Percentiles rank a stretch among this genome's conserved stretches.
These are phyloP conservation scores for Macrobrachium nipponense DNA, from an alignment of 1,140 invertebrate genomes.

Conservation along the genomic window DNA sequence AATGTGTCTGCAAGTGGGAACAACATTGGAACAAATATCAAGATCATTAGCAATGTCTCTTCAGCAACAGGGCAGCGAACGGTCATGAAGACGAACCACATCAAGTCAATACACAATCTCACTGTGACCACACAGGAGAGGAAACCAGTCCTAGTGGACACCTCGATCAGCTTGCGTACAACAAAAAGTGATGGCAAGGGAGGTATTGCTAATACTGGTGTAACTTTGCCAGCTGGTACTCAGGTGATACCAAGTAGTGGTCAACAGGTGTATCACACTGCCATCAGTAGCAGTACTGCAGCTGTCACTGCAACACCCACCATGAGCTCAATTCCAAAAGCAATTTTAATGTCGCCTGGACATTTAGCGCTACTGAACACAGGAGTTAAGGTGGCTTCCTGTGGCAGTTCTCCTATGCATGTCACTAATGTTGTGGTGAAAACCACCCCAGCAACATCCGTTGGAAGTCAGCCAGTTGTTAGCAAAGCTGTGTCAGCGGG, in stretches of 20 bases:
- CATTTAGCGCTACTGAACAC: constrained; percentile 56
- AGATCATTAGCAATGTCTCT: constrained; percentile 57
- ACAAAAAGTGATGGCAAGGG: constrained; percentile 37
- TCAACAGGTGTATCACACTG: constrained; percentile 36
- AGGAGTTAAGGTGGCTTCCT: constrained; percentile 47
- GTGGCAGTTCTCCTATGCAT: constrained; percentile 50
- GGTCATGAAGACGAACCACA: constrained; percentile 60
- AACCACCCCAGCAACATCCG: constrained; percentile 39
- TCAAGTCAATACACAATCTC: constrained; percentile 57
- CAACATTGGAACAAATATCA: constrained; percentile 37
- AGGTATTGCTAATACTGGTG: not conserved
- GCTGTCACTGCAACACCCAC: constrained; percentile 35
- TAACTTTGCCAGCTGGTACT: constrained; percentile 31
- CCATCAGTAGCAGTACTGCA: constrained; percentile 5
- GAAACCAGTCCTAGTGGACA: constrained; percentile 44
- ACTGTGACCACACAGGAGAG: constrained; percentile 51
- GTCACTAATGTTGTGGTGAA: constrained; percentile 61
- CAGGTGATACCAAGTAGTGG: constrained; percentile 34
- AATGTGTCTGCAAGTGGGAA: not conserved
- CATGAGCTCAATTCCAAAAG: constrained; percentile 38
- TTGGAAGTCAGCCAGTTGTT: constrained; percentile 31
- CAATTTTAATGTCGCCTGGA: constrained; percentile 58
- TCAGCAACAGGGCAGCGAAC: constrained; percentile 39
- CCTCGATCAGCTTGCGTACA: constrained; percentile 44
- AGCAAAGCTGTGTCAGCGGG: constrained; percentile 38